Evolutionary conservation across 2,888 invertebrate genomes (phyloP).

Genomic region (Drosophila testacea): DNA sequence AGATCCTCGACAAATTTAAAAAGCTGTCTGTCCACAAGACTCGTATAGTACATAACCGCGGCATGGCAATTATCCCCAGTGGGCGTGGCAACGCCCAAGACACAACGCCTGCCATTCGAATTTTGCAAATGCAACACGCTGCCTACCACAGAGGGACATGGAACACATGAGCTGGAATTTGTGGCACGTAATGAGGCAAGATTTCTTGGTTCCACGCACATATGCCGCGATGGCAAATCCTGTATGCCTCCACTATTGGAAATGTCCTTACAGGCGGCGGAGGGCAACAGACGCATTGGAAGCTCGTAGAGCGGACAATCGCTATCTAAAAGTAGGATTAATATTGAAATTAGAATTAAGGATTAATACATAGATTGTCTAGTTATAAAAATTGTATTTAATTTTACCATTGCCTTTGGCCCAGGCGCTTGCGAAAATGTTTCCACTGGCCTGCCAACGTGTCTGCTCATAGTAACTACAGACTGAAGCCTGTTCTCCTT

Average conservation of each 20-base stretch:
- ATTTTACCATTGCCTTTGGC: slow-evolving; percentile 57
- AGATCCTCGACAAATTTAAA: slow-evolving; percentile 52
- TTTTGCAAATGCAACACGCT: slow-evolving; percentile 62
- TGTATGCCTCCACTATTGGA: slow-evolving; percentile 20
- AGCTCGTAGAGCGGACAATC: slow-evolving; percentile 67
- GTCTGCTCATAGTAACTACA: slow-evolving; percentile 55
- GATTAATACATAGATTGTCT: too few species aligned
- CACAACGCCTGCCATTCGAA: slow-evolving; percentile 60
- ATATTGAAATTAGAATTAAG: neutral
- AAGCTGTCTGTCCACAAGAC: slow-evolving; percentile 39
- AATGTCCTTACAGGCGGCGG: slow-evolving; percentile 44
- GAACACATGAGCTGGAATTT: slow-evolving; percentile 39
- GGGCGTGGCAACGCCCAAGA: slow-evolving; percentile 67
- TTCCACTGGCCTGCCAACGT: slow-evolving; percentile 54
- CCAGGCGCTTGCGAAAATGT: slow-evolving; percentile 63
- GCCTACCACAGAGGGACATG: slow-evolving; percentile 56
- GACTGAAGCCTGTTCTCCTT: slow-evolving; percentile 43
- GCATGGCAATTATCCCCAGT: slow-evolving; percentile 48
- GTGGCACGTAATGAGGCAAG: slow-evolving; percentile 1
- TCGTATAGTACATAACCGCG: slow-evolving; percentile 57
- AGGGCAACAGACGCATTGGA: slow-evolving; percentile 63
- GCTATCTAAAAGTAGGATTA: slow-evolving; percentile 28
- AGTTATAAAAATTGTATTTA: too few species aligned
- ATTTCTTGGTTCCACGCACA: slow-evolving; percentile 46
- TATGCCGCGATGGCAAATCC: slow-evolving; percentile 41